Evolutionary conservation across 1,140 invertebrate species (phyloP).

Genomic region (Meloidogyne floridensis): DNA sequence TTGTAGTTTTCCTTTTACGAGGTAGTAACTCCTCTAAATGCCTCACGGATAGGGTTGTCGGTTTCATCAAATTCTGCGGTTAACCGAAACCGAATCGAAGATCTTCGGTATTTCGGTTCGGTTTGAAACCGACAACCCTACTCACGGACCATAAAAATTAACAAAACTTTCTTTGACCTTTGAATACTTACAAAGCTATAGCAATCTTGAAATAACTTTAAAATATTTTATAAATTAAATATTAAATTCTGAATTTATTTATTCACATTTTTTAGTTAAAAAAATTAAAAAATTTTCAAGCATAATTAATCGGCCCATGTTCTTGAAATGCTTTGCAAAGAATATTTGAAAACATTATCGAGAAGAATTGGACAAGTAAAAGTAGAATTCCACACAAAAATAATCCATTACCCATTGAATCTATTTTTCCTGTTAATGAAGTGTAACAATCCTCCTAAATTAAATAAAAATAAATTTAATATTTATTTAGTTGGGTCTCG

Average conservation of each 20-base stretch:
- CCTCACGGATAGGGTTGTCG: too few relatives aligned
- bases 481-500: too few relatives aligned
- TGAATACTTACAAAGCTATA: too few relatives aligned
- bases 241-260: constrained; percentile 10
- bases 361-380: constrained; percentile 56
- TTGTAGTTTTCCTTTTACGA: too few relatives aligned
- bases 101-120: too few relatives aligned
- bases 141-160: too few relatives aligned
- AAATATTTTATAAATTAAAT: constrained; percentile 21
- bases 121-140: too few relatives aligned
- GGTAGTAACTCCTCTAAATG: too few relatives aligned
- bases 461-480: constrained; percentile 2
- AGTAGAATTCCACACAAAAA: constrained; percentile 53
- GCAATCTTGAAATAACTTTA: too few relatives aligned
- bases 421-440: constrained; percentile 48
- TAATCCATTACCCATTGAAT: constrained; percentile 49
- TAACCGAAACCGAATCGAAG: too few relatives aligned
- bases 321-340: constrained; percentile 59
- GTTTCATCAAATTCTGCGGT: too few relatives aligned
- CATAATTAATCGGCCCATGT: constrained; percentile 58
- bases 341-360: constrained; percentile 60
- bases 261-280: neutral
- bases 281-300: constrained; percentile 45
- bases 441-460: constrained; percentile 55
- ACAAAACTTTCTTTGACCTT: too few relatives aligned